Evolutionary conservation across 2,113 vertebrate species (phyloP), one percentile per base, ranked within the genome.

Genomic region (Rhipidura dahli): DNA sequence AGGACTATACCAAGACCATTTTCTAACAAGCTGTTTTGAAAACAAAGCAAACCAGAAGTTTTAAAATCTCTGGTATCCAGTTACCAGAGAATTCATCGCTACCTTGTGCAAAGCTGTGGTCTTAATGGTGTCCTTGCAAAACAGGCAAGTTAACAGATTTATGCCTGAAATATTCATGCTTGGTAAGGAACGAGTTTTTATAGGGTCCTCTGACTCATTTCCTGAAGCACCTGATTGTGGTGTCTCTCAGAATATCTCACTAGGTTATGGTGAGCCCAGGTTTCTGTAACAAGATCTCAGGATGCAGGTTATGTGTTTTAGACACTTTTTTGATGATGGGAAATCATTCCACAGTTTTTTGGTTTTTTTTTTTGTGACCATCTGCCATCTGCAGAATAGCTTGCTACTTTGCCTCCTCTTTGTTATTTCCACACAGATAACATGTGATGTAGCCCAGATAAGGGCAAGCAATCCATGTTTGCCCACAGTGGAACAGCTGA

Each of bases 391-490:
- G 14, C 20, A 64, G 30, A 91, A 54, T 31, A 83, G 4, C 14
- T 56, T 60, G 11, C 2, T 60, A 4, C 24, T 45, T 80, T 0
- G 0, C 37, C 28, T 73, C 5, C 2, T 44, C 19, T 50, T 53
- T 23, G 3, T 17, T 57, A 15, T 63, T 92, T 54, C 33, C 21
- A 11, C 24, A 17, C 5, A 50, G 40, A 27, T 18, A 81, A 35
- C 0, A 0, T 1, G 2, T 21, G 61, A 40, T 78, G 5, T 4
- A 44, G 15, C 15, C 16, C 8, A 40, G n/a, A 11, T 16, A 49
- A 63, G 3, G 47, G 15, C 12, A 51, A 70, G 11, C 10, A n/a
- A 31, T 7, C 3, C n/a, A 3, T 28, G 7, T 64, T 60, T 56
- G 27, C 30, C 26, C 15, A 7, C 4, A 13, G n/a, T n/a, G 53